A percentile compares a stretch with the other conserved stretches of the same genome.
Evolutionary conservation across 2,888 invertebrate species (phyloP).

Genomic region (Alviniconcha strummeri): DNA sequence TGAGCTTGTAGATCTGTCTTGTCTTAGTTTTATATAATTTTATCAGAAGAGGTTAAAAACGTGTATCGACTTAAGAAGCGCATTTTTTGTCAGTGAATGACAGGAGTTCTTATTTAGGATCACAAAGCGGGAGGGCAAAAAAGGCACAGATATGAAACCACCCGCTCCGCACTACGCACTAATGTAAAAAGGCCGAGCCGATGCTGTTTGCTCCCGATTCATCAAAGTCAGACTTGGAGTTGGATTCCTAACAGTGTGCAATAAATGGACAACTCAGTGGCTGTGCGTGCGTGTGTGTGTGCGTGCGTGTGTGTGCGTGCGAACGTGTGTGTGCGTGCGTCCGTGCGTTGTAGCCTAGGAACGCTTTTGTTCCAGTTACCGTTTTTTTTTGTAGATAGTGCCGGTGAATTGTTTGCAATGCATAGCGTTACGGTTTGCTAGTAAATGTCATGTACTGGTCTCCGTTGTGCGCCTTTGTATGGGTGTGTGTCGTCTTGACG

Average conservation of each 20-base stretch:
- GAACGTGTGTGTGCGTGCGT: not conserved
- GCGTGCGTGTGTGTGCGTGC: not conserved
- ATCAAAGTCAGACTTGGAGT: not conserved
- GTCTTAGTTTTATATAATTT: too few relatives aligned
- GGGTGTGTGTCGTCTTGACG: not conserved
- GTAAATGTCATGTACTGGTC: not conserved
- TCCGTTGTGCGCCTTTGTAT: not conserved
- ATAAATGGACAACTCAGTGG: not conserved
- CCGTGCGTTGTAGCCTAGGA: not conserved
- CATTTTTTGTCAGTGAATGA: too few relatives aligned
- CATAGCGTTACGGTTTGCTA: too few relatives aligned
- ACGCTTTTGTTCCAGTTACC: not conserved
- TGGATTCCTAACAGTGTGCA: not conserved
- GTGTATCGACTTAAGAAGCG: too few relatives aligned
- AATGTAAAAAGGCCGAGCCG: not conserved
- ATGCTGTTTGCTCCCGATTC: too few relatives aligned
- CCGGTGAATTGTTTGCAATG: too few relatives aligned
- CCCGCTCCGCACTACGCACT: not conserved
- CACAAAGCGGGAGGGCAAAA: not conserved
- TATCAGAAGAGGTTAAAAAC: too few relatives aligned
- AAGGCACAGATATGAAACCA: not conserved
- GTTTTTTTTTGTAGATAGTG: not conserved
- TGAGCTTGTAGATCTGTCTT: too few relatives aligned
- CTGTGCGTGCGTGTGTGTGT: not conserved
- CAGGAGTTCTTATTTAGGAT: too few relatives aligned